Conservation (phyloP, 2,888 invertebrate genomes). For the Petrolisthes cinctipes region DNA sequence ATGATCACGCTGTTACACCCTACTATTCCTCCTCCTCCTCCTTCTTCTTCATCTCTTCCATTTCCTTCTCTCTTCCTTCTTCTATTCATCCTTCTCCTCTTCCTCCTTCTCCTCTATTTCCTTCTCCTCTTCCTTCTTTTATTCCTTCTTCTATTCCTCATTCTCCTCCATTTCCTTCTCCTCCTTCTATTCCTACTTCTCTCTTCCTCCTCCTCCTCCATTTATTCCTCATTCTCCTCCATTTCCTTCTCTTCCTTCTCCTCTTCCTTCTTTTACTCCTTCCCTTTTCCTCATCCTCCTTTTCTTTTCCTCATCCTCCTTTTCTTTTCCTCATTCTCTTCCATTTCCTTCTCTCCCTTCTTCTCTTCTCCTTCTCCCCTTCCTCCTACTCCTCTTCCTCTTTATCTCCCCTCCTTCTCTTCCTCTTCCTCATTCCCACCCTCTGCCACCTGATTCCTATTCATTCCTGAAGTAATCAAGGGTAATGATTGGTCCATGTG, state of each 20-base stretch:
- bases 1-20: not conserved
- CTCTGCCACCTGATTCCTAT: not conserved
- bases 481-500: too few species aligned
- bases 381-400: not conserved
- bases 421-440: constrained; percentile 5
- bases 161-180: not conserved
- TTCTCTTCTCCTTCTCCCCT: not conserved
- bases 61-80: not conserved
- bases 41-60: constrained; percentile 2
- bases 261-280: not conserved
- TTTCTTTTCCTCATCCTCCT: not conserved
- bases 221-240: not conserved
- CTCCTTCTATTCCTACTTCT: not conserved
- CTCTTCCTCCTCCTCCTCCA: not conserved
- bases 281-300: not conserved
- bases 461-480: too few species aligned
- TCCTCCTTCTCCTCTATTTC: not conserved
- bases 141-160: not conserved
- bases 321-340: not conserved
- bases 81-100: not conserved
- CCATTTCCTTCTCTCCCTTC: not conserved
- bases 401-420: not conserved
- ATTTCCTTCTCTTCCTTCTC: not conserved
- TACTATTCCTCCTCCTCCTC: not conserved
- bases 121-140: not conserved